phyloP scores from a whole-genome alignment of 2,113 vertebrate species.

The Siphamia tubifer region DNA sequence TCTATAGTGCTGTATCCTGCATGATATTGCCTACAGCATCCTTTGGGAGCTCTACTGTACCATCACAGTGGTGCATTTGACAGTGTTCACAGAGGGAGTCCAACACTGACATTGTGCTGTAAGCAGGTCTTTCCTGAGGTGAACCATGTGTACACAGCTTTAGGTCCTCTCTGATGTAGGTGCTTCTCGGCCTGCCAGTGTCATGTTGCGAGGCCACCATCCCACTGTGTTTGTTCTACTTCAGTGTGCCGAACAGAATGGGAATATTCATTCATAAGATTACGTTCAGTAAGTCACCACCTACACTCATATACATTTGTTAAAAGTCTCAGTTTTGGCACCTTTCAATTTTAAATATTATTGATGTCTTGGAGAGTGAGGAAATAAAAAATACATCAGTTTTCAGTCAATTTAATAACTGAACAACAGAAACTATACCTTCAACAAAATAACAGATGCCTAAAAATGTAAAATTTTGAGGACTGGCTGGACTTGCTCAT shows the following conservation, averaged over 20 bases:
- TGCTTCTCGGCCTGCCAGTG: conserved; percentile 89
- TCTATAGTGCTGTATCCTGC: not conserved
- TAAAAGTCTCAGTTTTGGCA: not conserved
- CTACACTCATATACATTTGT: not conserved
- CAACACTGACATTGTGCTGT: conserved; percentile 39
- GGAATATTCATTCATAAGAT: conserved; percentile 38
- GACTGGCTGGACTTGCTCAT: conserved; percentile 76
- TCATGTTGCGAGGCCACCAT: conserved; percentile 89
- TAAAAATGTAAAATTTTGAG: conserved; percentile 53
- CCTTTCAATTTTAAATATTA: not conserved
- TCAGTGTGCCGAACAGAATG: conserved; percentile 32
- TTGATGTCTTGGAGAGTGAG: not conserved
- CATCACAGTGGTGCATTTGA: conserved; percentile 38
- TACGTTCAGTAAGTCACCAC: not conserved
- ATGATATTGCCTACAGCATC: conserved; percentile 23
- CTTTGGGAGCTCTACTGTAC: conserved; percentile 29
- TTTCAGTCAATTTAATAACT: conserved; percentile 18
- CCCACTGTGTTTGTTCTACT: conserved; percentile 89
- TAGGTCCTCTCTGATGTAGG: conserved; percentile 94
- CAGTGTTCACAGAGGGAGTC: conserved; percentile 52
- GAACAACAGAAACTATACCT: conserved; percentile 16
- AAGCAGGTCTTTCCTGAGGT: conserved; percentile 56
- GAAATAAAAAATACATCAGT: too few relatives aligned
- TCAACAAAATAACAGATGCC: conserved; percentile 31
- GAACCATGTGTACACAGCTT: conserved; percentile 63